Conservation (phyloP, 2,888 invertebrate species). For the Andrena camellia region DNA sequence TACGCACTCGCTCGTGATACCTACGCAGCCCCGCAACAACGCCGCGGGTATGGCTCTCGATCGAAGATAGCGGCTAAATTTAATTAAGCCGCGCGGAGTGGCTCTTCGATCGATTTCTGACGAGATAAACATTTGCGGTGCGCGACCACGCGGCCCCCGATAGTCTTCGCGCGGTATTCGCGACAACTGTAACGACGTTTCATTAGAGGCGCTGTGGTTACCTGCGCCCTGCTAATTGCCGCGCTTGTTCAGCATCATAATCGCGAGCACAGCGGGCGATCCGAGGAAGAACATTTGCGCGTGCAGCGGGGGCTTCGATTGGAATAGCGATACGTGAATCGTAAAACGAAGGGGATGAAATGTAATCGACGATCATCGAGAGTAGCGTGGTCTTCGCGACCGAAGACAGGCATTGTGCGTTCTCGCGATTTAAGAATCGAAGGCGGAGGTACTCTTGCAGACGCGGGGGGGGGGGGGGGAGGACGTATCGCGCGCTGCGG, state of each 20-base stretch:
- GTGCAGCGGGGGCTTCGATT: too few species aligned
- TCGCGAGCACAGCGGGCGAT: slow-evolving; percentile 5
- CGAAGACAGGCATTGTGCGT: slow-evolving; percentile 10
- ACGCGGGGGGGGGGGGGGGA: slow-evolving; percentile 35
- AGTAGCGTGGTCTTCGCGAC: slow-evolving; percentile 1
- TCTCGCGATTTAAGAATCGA: slow-evolving; percentile 37
- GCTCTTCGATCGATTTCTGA: slow-evolving; percentile 55
- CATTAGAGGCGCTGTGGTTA: slow-evolving; percentile 21
- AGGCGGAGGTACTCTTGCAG: slow-evolving; percentile 35
- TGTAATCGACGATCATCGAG: slow-evolving; percentile 12
- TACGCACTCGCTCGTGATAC: slow-evolving; percentile 33
- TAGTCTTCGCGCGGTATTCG: slow-evolving; percentile 41
- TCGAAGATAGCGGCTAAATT: slow-evolving; percentile 59
- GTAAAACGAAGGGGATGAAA: neutral
- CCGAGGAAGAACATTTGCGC: too few species aligned
- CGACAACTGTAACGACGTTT: slow-evolving; percentile 39
- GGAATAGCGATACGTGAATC: too few species aligned
- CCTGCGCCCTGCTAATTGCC: slow-evolving; percentile 36
- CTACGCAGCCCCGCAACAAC: slow-evolving; percentile 41
- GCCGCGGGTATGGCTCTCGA: slow-evolving; percentile 38
- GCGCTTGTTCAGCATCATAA: slow-evolving; percentile 6
- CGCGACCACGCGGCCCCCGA: slow-evolving; percentile 32
- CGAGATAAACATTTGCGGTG: slow-evolving; percentile 58
- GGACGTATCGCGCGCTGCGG: slow-evolving; percentile 67
- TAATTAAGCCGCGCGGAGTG: slow-evolving; percentile 57